Percentiles rank a stretch among this genome's conserved stretches.
Evolutionary conservation across 1,140 invertebrate genomes (phyloP).

Genomic region (Radopholus similis): DNA sequence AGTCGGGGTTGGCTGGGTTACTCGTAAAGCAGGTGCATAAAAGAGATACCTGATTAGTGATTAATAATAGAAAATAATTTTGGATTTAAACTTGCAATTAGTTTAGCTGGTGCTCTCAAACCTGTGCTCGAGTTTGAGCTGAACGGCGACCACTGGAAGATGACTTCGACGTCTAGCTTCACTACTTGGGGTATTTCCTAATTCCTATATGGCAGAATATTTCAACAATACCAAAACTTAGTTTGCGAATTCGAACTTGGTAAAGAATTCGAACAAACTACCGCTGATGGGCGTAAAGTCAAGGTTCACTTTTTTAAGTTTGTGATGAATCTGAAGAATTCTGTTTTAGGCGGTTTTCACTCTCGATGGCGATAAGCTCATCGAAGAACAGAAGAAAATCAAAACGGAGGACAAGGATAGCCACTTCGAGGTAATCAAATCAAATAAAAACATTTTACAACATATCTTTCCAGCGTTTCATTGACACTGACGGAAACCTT

Average conservation of each 20-base stretch:
- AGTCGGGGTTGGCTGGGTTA: slow-evolving; percentile 24
- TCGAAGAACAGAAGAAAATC: slow-evolving; percentile 37
- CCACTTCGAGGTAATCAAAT: slow-evolving; percentile 4
- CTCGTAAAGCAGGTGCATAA: slow-evolving; percentile 14
- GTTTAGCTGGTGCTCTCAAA: neutral
- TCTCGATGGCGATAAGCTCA: slow-evolving; percentile 31
- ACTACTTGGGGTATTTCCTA: no score
- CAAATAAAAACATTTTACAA: neutral
- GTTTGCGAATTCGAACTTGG: slow-evolving; percentile 22
- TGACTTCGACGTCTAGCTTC: slow-evolving; percentile 24
- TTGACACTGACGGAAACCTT: slow-evolving; percentile 35
- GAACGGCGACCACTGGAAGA: slow-evolving; percentile 31
- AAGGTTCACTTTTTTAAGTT: slow-evolving; percentile 10
- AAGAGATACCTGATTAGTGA: neutral
- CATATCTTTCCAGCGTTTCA: slow-evolving; percentile 30
- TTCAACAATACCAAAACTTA: no score
- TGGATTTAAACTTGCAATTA: neutral
- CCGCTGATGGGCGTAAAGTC: slow-evolving; percentile 23
- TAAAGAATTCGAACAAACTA: slow-evolving; percentile 23
- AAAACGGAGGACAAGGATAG: slow-evolving; percentile 37
- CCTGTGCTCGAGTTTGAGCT: slow-evolving; percentile 14
- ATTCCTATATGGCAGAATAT: no score
- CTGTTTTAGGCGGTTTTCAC: slow-evolving; percentile 40
- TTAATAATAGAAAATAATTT: no score
- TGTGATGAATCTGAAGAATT: neutral